A percentile compares a stretch with the other conserved stretches of the same genome.
Evolutionary conservation across 2,113 vertebrate species (phyloP).

Genomic region (Urocynchramus pylzowi): DNA sequence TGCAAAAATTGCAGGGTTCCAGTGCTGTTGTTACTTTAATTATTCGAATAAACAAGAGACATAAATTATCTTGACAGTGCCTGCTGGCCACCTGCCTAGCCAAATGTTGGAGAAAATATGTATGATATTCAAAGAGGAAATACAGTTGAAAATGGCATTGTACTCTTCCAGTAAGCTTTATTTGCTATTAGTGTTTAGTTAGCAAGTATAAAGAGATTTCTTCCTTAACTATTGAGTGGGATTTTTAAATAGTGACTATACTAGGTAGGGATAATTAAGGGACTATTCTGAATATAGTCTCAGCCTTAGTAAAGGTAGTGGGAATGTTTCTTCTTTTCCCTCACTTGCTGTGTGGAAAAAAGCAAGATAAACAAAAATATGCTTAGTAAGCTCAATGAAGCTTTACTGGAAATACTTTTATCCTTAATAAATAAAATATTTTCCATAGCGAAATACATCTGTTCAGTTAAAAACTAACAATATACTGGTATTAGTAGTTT

Average conservation of each 20-base stretch:
- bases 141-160: not conserved
- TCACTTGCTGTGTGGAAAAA: not conserved
- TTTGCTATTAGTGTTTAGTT: not conserved
- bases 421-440: not conserved
- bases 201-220: not conserved
- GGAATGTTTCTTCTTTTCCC: not conserved
- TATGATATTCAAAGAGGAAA: not conserved
- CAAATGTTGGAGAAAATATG: slow-evolving; percentile 53
- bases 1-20: slow-evolving; percentile 36
- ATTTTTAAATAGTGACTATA: not conserved
- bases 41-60: slow-evolving; percentile 60
- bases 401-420: not conserved
- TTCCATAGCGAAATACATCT: not conserved
- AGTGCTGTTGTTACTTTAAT: slow-evolving; percentile 57
- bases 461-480: not conserved
- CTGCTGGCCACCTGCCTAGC: slow-evolving; percentile 59
- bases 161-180: not conserved
- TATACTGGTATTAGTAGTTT: not conserved
- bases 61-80: slow-evolving; percentile 68
- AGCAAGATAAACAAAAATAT: not conserved
- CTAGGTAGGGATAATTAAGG: not conserved
- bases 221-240: not conserved
- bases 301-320: not conserved
- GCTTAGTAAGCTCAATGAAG: not conserved
- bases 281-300: not conserved